Base-by-base conservation (phyloP, 2,888 invertebrate genomes). In the Brachyptera putata region DNA sequence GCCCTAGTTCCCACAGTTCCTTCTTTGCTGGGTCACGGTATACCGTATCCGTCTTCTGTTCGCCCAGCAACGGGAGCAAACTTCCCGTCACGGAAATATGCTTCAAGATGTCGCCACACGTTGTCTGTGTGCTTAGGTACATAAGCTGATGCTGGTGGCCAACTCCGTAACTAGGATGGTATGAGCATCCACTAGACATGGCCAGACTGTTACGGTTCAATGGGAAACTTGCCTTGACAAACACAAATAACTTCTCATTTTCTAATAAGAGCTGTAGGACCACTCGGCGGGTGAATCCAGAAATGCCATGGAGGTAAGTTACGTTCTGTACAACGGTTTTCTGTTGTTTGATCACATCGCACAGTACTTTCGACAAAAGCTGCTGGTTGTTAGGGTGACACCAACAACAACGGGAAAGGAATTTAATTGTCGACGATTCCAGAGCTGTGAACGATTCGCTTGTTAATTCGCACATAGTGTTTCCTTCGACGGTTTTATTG, bases 331-430 rank as follows among this genome's bases (percentile, higher is more conserved):
- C 69, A 13, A 70, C 67, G 39, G 69, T 64, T 30, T 73, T 74
- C 69, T 85, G 84, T 26, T 83, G 81, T 53, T 84, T 81, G 59
- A 91, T 82, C 46, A 91, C 88, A 66, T 84, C 83, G 69, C 89
- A 89, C 5, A 95, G 76, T 3, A 92, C 87, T 61, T 84, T 81
- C 1, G 94, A 91, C 61, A 95, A 82, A 48, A 89, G 79, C 65
- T 86, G 85, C 75, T 95, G 95, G 76, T 95, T 95, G 56, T 80
- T 81, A 0, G 86, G 82, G 74, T 95, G 93, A 70, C 91, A 91
- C 70, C 90, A 84, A 56, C 91, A 91, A 68, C 92, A 86, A 68
- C 87, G 86, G 0, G 89, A 85, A 68, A 95, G 84, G 72, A 95
- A 86, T 65, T 87, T 83, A 39, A 95, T 89, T 48, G 90, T 87